Evolutionary conservation across 1,140 invertebrate species (phyloP).

Genomic region (Gryllus bimaculatus): DNA sequence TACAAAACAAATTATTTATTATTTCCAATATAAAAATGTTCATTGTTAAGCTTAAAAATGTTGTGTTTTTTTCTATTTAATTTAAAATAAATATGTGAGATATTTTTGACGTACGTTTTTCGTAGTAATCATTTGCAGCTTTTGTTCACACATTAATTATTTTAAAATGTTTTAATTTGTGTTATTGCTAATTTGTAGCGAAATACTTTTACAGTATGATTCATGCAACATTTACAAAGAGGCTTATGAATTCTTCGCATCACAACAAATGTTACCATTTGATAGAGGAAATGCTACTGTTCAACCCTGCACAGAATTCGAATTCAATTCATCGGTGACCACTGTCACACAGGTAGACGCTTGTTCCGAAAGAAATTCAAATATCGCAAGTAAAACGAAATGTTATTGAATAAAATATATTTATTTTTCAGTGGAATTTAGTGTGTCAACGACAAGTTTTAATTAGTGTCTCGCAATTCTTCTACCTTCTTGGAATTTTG

Average conservation of each 20-base stretch:
- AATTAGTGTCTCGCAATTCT: conserved; percentile 19
- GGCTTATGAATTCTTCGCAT: background rate
- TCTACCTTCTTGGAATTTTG: conserved; percentile 20
- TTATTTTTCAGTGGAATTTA: conserved; percentile 17
- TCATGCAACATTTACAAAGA: conserved; percentile 12
- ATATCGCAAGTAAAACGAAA: background rate
- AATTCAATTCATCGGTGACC: background rate
- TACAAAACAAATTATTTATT: no score
- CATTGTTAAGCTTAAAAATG: no score
- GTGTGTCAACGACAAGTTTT: conserved; percentile 20
- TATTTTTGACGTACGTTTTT: no score
- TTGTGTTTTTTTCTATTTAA: no score
- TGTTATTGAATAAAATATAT: background rate
- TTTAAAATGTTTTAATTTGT: no score
- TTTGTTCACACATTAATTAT: no score
- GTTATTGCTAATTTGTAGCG: no score
- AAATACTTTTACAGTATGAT: background rate
- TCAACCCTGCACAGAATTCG: background rate
- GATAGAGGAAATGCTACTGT: background rate
- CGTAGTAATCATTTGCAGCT: no score
- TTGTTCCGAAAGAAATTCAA: background rate
- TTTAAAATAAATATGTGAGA: no score
- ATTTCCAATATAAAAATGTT: no score
- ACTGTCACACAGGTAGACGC: conserved; percentile 1
- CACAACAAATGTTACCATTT: background rate